Percentiles rank a stretch among this genome's conserved stretches.
Evolutionary conservation across 2,888 invertebrate species (phyloP).

Genomic region (Oeneis ivallda): DNA sequence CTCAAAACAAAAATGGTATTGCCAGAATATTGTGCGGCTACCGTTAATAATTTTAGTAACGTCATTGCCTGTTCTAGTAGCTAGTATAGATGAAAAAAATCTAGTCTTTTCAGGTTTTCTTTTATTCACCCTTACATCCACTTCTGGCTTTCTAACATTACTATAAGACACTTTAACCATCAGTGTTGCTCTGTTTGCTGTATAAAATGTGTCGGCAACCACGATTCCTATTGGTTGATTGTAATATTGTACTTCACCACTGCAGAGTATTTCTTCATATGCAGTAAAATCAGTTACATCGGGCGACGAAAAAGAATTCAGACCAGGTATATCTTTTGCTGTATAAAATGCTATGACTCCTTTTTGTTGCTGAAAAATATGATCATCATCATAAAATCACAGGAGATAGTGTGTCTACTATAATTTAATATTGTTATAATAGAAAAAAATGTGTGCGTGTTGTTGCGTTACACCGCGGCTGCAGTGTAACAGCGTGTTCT

Average conservation of each 20-base stretch:
- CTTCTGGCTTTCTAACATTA: constrained; percentile 57
- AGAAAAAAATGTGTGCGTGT: no score
- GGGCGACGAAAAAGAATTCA: constrained; percentile 76
- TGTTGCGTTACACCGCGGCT: no score
- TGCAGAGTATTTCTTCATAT: constrained; percentile 76
- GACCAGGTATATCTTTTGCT: constrained; percentile 86
- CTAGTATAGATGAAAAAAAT: constrained; percentile 51
- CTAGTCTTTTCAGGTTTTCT: constrained; percentile 54
- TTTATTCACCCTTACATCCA: constrained; percentile 54
- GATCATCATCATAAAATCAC: no score
- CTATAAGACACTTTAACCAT: constrained; percentile 82
- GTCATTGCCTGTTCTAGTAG: constrained; percentile 60
- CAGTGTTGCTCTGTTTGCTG: constrained; percentile 81
- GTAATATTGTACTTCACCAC: constrained; percentile 80
- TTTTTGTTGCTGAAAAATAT: constrained; percentile 78
- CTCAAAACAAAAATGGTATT: constrained; percentile 88
- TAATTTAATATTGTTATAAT: no score
- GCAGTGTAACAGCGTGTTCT: no score
- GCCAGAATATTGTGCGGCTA: constrained; percentile 74
- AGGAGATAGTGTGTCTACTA: no score
- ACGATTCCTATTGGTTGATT: constrained; percentile 87
- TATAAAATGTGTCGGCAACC: constrained; percentile 80
- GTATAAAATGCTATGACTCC: constrained; percentile 85
- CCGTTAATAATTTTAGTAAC: constrained; percentile 81
- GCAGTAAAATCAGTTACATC: constrained; percentile 41